Evolutionary conservation across 2,888 invertebrate genomes (phyloP).

Genomic region (Trisateles emortualis): DNA sequence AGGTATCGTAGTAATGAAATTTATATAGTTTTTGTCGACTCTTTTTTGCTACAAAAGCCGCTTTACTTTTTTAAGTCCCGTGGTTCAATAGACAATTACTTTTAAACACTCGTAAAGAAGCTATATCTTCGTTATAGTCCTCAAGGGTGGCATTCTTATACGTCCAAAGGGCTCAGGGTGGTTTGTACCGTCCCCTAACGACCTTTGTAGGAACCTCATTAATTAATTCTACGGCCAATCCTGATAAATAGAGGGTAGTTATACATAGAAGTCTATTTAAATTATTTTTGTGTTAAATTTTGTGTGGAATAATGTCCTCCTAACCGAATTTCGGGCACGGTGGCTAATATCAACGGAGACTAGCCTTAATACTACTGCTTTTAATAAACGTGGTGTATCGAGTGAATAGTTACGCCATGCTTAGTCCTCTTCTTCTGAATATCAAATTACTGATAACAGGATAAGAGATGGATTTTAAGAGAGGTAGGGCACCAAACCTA

Average conservation of each 20-base stretch:
- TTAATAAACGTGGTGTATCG: too few relatives aligned
- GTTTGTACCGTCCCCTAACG: constrained; percentile 51
- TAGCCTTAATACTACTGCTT: too few relatives aligned
- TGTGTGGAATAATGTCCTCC: too few relatives aligned
- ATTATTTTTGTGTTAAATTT: neutral
- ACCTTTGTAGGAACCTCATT: constrained; percentile 65
- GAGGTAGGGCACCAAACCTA: too few relatives aligned
- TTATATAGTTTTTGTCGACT: neutral
- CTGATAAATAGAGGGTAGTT: constrained; percentile 63
- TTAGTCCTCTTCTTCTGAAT: too few relatives aligned
- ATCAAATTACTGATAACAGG: too few relatives aligned
- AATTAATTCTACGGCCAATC: constrained; percentile 71
- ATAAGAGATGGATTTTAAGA: too few relatives aligned
- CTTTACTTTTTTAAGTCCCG: constrained; percentile 14
- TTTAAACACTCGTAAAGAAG: constrained; percentile 58
- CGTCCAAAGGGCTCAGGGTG: constrained; percentile 49
- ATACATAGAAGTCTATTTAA: constrained; percentile 2
- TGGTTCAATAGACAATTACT: constrained; percentile 65
- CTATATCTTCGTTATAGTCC: constrained; percentile 54
- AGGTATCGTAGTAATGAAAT: too few relatives aligned
- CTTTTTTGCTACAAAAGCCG: neutral
- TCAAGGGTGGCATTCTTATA: constrained; percentile 53
- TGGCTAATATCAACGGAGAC: too few relatives aligned
- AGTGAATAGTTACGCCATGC: too few relatives aligned
- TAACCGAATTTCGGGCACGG: too few relatives aligned